A percentile compares a stretch with the other conserved stretches of the same genome.
Conservation (phyloP, 2,888 invertebrate genomes). For the Maniola hyperantus region DNA sequence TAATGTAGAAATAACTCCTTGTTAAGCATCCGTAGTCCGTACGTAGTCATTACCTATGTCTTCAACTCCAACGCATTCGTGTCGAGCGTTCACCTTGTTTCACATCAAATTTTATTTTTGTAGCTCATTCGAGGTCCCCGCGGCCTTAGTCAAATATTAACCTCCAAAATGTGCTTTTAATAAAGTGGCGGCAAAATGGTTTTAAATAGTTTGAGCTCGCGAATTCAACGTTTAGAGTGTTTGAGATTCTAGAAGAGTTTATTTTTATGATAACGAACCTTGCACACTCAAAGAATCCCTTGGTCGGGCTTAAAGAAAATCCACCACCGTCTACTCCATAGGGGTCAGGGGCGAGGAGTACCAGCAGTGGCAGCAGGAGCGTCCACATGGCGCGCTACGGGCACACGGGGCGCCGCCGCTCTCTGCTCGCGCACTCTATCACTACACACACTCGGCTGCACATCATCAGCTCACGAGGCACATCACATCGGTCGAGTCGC, state of each 20-base stretch:
- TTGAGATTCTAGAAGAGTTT: background rate
- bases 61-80: slow-evolving; percentile 30
- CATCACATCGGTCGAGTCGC: slow-evolving; percentile 58
- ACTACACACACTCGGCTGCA: slow-evolving; percentile 66
- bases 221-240: background rate
- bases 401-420: slow-evolving; percentile 57
- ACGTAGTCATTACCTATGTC: slow-evolving; percentile 6
- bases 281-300: slow-evolving; percentile 76
- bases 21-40: background rate
- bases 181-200: slow-evolving; percentile 22
- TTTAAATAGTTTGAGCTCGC: slow-evolving; percentile 28
- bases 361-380: slow-evolving; percentile 63
- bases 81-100: slow-evolving; percentile 43
- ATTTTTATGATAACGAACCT: slow-evolving; percentile 62
- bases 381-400: slow-evolving; percentile 74
- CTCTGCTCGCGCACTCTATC: slow-evolving; percentile 66
- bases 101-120: slow-evolving; percentile 70
- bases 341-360: slow-evolving; percentile 54
- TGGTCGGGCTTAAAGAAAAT: slow-evolving; percentile 63
- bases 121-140: slow-evolving; percentile 67
- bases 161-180: slow-evolving; percentile 28
- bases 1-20: background rate
- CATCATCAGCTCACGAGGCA: slow-evolving; percentile 68
- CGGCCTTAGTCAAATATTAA: slow-evolving; percentile 47
- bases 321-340: slow-evolving; percentile 56